phyloP scores from a whole-genome alignment of 2,888 invertebrate species.

The Tipula helvola region DNA sequence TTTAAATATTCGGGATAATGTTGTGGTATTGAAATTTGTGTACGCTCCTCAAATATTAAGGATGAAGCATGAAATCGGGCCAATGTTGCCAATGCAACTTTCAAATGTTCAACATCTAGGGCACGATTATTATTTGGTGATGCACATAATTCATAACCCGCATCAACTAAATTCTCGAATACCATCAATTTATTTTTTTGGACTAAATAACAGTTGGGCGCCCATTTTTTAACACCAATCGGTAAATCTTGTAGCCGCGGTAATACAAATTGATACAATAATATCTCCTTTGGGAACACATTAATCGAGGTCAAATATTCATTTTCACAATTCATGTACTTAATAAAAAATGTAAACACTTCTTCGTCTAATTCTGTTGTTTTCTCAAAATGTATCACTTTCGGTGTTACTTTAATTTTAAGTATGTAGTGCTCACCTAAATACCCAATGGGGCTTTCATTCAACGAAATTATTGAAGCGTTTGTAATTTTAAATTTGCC shows the following conservation, averaged over 20 bases:
- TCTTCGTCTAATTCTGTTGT: background rate
- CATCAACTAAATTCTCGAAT: slow-evolving; percentile 31
- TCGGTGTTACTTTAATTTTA: background rate
- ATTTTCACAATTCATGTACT: background rate
- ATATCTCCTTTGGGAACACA: slow-evolving; percentile 39
- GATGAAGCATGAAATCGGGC: slow-evolving; percentile 30
- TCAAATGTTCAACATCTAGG: slow-evolving; percentile 24
- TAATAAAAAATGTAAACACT: slow-evolving; percentile 5
- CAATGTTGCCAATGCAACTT: slow-evolving; percentile 23
- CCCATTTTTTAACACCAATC: slow-evolving; percentile 22
- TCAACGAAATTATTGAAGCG: slow-evolving; percentile 42
- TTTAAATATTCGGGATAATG: slow-evolving; percentile 25
- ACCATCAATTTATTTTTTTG: slow-evolving; percentile 26
- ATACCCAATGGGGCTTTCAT: slow-evolving; percentile 17
- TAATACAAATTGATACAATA: slow-evolving; percentile 35
- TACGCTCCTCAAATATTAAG: slow-evolving; percentile 30
- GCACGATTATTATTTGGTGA: slow-evolving; percentile 22
- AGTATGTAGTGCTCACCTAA: slow-evolving; percentile 1
- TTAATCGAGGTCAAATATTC: slow-evolving; percentile 37
- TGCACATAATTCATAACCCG: slow-evolving; percentile 23
- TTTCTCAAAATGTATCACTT: background rate
- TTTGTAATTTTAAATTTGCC: background rate
- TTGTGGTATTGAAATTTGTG: slow-evolving; percentile 21
- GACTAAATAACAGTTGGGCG: slow-evolving; percentile 27
- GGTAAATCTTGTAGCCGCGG: slow-evolving; percentile 28